Base-by-base conservation (phyloP, 2,797 vertebrate species). In the Karalla daura region DNA sequence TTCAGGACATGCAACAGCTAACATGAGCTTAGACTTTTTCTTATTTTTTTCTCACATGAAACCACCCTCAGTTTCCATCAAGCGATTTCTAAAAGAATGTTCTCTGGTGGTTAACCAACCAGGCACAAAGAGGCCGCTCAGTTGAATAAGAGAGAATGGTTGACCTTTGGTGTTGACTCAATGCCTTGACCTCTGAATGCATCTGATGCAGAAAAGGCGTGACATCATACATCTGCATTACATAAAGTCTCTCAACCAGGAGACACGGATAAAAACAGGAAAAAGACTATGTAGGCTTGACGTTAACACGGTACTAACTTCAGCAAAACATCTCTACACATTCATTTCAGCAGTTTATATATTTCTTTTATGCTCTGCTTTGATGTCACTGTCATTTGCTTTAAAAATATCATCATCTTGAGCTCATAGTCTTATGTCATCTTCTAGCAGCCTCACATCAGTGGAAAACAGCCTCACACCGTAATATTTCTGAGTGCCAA, bases 371-470 rank as follows among this genome's bases (percentile, higher is more conserved):
- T 30, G 12, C 2, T n/a, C n/a, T n/a, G 5, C 8, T 40, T 24
- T 30, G 27, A 10, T 35, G 3, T 60, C 33, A 13, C 13, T 28
- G 17, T 25, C 27, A 27, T 66, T 15, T 28, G 20, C 5, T 40
- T 3, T n/a, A 39, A 45, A 17, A 44, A 17, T 8, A 52, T 54
- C 15, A 11, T 54, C 35, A n/a, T n/a, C n/a, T n/a, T n/a, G n/a
- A n/a, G n/a, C n/a, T n/a, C n/a, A 15, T 20, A 45, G 13, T 63
- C 40, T 13, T 0, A 35, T 45, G 7, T 18, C 50, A 1, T 45
- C 46, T 62, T 67, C 21, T 59, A 70, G 68, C 1, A 2, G 50
- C 52, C 25, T 60, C 24, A 61, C 30, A 11, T 55, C 70, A 69
- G 28, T 14, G 8, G 60, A 12, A n/a, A 25, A 21, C 23, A 55